Evolutionary conservation across 2,797 vertebrate species (phyloP), one percentile per base, ranked within the genome.

Genomic region (Centroberyx gerrardi): DNA sequence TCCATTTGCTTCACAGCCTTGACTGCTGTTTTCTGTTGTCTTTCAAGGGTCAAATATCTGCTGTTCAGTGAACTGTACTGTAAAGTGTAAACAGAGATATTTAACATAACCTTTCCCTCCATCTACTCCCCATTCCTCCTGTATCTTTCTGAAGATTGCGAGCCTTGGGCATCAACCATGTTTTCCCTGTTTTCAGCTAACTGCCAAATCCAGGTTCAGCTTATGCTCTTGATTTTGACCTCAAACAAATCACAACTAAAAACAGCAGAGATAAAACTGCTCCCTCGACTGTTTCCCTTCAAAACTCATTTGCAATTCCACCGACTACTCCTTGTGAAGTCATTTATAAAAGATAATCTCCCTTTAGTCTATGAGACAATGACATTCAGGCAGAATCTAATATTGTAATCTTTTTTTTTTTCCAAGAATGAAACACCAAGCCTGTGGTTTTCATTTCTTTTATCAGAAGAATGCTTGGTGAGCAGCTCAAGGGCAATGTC

Each of bases 261-360:
- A 38, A 40, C 10, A 18, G n/a, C 36, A 36, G 22, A 63, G 27
- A 63, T 42, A 33, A 14, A 72, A 76, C 38, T 9, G 36, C 0
- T 40, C 8, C 0, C 54, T 58, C 51, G 12, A 53, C 61, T 8
- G 7, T 65, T 68, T 74, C 29, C 42, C 5, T 22, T 38, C 67
- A 62, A 56, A 72, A 73, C 48, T 78, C 14, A 74, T 75, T 61
- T 27, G 76, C 10, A 54, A 54, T 72, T 52, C 31, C 44, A 31
- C n/a, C 66, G 9, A 55, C 58, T 61, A 15, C 46, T 42, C 0
- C 46, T 38, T 0, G 51, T 13, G 1, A 68, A 58, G 36, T 60
- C 46, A 67, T 69, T 79, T 40, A 73, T 68, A 64, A 63, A 9
- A 79, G 5, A 76, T 62, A 1, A 72, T 53, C 27, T 51, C 29